A percentile compares a stretch with the other conserved stretches of the same genome.
phyloP scores from a whole-genome alignment of 1,140 invertebrate genomes.

The Magallana ariakensis region DNA sequence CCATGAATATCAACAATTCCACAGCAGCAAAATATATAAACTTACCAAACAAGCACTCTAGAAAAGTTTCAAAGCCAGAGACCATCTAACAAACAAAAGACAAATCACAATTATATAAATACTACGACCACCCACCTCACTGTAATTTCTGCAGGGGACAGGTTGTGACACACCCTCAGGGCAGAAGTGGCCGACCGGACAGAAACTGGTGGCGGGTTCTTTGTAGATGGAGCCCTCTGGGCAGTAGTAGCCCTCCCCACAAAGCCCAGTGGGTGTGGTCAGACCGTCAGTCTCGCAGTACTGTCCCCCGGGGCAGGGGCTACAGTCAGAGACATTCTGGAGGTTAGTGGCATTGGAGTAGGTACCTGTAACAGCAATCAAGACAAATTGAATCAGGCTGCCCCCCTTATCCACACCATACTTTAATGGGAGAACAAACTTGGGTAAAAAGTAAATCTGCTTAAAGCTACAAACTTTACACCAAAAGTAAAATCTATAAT shows the following conservation, averaged over 20 bases:
- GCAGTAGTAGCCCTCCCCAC: constrained; percentile 75
- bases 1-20: too few species aligned
- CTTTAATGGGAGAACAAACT: too few species aligned
- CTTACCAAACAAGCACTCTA: too few species aligned
- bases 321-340: constrained; percentile 64
- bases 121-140: constrained; percentile 63
- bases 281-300: constrained; percentile 74
- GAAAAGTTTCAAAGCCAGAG: too few species aligned
- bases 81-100: too few species aligned
- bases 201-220: constrained; percentile 65
- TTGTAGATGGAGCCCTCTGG: constrained; percentile 70
- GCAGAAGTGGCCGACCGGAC: constrained; percentile 74
- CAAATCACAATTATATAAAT: too few species aligned
- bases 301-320: constrained; percentile 69
- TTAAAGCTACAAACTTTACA: too few species aligned
- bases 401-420: too few species aligned
- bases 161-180: constrained; percentile 68
- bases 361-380: constrained; percentile 63
- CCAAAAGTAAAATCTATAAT: too few species aligned
- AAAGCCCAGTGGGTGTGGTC: constrained; percentile 69
- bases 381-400: background rate
- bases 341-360: constrained; percentile 73
- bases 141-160: constrained; percentile 74
- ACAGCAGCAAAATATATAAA: too few species aligned
- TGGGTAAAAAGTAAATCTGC: too few species aligned